Percentiles rank a stretch among this genome's conserved stretches.
phyloP scores from a whole-genome alignment of 1,140 invertebrate species.

The Drosophila tristis region DNA sequence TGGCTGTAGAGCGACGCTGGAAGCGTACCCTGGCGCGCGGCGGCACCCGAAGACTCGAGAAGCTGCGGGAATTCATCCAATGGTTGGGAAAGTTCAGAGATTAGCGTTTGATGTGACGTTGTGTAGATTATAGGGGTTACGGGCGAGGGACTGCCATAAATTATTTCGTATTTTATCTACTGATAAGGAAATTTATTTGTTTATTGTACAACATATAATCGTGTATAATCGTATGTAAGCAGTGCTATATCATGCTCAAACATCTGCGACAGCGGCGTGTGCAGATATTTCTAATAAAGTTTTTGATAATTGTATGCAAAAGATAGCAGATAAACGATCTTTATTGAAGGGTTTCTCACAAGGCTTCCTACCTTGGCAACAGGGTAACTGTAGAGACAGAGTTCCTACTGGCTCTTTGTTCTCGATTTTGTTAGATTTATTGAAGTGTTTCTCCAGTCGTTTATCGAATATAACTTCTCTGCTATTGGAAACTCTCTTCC shows the following conservation, averaged over 20 bases:
- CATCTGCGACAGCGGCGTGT: too few species aligned
- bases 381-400: too few species aligned
- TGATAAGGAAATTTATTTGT: conserved; percentile 26
- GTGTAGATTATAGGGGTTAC: background rate
- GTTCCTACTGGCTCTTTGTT: too few species aligned
- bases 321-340: too few species aligned
- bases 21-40: conserved; percentile 28
- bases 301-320: too few species aligned
- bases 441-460: too few species aligned
- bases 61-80: conserved; percentile 52
- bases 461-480: too few species aligned
- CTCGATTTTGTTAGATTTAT: too few species aligned
- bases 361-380: too few species aligned
- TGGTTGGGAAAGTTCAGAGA: conserved; percentile 55
- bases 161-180: conserved; percentile 1
- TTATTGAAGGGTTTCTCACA: too few species aligned
- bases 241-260: background rate
- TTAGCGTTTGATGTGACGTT: conserved; percentile 8
- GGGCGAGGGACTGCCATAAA: background rate
- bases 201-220: background rate
- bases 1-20: conserved; percentile 48
- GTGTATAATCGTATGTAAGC: background rate
- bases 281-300: too few species aligned
- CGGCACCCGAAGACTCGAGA: conserved; percentile 45
- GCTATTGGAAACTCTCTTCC: too few species aligned